Conservation (phyloP, 2,888 invertebrate species). For the Encarsia formosa region DNA sequence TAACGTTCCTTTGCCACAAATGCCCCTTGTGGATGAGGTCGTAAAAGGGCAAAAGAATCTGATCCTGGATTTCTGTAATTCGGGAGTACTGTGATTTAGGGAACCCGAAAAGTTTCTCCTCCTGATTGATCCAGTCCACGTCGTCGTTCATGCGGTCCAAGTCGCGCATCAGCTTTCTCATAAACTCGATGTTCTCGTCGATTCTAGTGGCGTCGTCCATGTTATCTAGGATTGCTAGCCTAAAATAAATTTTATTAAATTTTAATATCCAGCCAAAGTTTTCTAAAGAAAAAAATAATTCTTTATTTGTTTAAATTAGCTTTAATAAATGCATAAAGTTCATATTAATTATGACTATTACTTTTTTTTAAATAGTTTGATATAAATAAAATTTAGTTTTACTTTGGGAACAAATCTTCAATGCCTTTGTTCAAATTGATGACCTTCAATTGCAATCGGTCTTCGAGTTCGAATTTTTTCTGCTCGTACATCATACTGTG, state of each 20-base stretch:
- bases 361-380: too few relatives aligned
- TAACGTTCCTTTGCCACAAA: conserved; percentile 75
- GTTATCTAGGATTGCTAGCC: conserved; percentile 71
- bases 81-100: conserved; percentile 72
- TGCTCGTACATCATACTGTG: conserved; percentile 77
- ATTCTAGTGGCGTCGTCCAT: conserved; percentile 79
- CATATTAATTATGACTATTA: too few relatives aligned
- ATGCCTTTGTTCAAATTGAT: conserved; percentile 69
- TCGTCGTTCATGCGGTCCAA: conserved; percentile 72
- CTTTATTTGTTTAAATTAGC: too few relatives aligned
- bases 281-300: too few relatives aligned
- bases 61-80: conserved; percentile 71
- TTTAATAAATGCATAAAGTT: too few relatives aligned
- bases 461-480: conserved; percentile 81
- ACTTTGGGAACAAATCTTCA: conserved; percentile 66
- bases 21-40: conserved; percentile 63
- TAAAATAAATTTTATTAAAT: conserved; percentile 15
- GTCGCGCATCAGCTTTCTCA: conserved; percentile 71
- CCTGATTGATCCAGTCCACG: conserved; percentile 83
- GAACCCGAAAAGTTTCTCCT: conserved; percentile 82
- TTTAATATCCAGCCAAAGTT: not conserved
- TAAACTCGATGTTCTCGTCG: conserved; percentile 72
- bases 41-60: conserved; percentile 67
- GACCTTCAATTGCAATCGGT: conserved; percentile 66
- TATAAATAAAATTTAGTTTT: too few relatives aligned